Percentiles rank a stretch among this genome's conserved stretches.
phyloP scores from a whole-genome alignment of 2,888 invertebrate species.

The Hedya salicella region DNA sequence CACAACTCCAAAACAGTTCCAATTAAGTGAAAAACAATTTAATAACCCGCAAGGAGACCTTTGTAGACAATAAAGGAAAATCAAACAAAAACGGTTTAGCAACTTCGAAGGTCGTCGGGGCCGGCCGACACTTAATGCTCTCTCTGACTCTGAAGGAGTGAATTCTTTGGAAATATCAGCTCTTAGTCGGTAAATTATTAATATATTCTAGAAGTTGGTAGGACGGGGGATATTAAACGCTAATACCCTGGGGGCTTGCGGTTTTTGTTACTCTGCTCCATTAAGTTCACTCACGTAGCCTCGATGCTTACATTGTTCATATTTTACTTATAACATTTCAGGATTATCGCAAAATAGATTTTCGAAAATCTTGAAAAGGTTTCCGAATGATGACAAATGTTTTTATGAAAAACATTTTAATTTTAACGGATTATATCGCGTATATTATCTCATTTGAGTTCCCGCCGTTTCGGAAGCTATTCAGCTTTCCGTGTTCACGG shows the following conservation, averaged over 20 bases:
- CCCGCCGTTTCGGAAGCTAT: no score
- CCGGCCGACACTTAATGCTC: conserved; percentile 7
- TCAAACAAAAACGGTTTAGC: conserved; percentile 27
- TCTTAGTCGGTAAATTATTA: conserved; percentile 25
- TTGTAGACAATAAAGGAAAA: conserved; percentile 26
- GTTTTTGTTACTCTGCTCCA: conserved; percentile 6
- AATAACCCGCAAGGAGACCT: not conserved
- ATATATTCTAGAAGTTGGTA: conserved; percentile 21
- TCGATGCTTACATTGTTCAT: not conserved
- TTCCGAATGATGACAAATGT: no score
- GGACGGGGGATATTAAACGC: conserved; percentile 7
- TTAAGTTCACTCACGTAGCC: not conserved
- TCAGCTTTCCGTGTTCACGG: no score
- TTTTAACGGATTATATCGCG: no score
- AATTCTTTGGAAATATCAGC: conserved; percentile 26
- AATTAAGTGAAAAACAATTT: conserved; percentile 25
- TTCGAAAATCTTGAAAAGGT: no score
- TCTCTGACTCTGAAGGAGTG: conserved; percentile 7
- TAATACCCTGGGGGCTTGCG: conserved; percentile 1
- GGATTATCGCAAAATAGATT: no score
- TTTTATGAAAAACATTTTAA: no score
- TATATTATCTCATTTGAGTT: no score
- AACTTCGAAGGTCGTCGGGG: conserved; percentile 7
- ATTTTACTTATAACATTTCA: not conserved
- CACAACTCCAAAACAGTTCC: not conserved